Evolutionary conservation across 92 coral and sea anemone genomes (phyloP), one percentile per base, ranked within the genome.

Genomic region (Meandrina meandrites): DNA sequence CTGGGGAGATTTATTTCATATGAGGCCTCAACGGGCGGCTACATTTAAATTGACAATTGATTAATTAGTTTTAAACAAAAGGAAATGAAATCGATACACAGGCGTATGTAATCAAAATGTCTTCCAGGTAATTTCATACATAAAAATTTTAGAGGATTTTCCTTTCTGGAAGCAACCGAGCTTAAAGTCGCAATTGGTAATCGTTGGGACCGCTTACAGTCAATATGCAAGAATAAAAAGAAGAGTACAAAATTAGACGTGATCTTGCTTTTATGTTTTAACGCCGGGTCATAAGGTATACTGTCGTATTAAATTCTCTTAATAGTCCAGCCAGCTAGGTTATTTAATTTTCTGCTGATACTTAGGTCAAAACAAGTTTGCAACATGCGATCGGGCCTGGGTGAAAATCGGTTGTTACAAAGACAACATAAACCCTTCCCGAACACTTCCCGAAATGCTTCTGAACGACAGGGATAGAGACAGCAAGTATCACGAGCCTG

Each of bases 391-490:
- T 21, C 89, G 95, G 70, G 68, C 56, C 35, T 92, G 93, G 93
- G 84, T 76, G 5, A 92, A 92, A 57, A 70, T 92, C 64, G 95
- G 95, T 47, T 92, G 95, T 70, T 92, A 62, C 51, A 87, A 84
- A 21, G 95, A 92, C 83, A 83, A 75, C 28, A 71, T 67, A 19
- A 71, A 68, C 2, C 90, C 93, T 54, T 45, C 85, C 19, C 92
- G 95, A 32, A 90, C 91, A 2, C 91, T 92, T 22, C 93, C 93
- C 1, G 93, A 92, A 30, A 79, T 83, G 89, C 88, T 92, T 17
- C 78, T 92, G 45, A 92, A 92, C 69, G 95, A 92, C 79, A 92
- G 91, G 40, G 95, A 92, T 51, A 79, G 57, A 68, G 0, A 2
- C 42, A 86, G 89, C 73, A 79, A 80, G 27, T 86, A 53, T 77